A percentile compares a stretch with the other conserved stretches of the same genome.
phyloP scores from a whole-genome alignment of 2,797 vertebrate species.

The Falco novaeseelandiae region DNA sequence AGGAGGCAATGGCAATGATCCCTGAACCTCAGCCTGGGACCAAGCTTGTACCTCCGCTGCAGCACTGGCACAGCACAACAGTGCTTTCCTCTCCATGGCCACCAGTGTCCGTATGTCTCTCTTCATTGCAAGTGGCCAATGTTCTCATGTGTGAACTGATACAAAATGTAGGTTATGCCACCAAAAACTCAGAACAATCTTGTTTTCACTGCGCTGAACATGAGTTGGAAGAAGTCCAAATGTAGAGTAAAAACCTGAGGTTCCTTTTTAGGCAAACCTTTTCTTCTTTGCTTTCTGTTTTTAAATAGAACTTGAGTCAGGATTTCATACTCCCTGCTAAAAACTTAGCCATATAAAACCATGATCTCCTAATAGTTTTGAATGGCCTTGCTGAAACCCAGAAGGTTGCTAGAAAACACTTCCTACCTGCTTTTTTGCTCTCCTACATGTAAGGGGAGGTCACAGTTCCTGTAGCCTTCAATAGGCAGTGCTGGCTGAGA shows the following conservation, averaged over 20 bases:
- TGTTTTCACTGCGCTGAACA: background rate
- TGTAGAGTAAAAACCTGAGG: background rate
- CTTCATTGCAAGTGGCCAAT: background rate
- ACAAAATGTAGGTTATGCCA: background rate
- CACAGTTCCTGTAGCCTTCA: background rate
- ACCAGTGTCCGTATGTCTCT: fast-evolving
- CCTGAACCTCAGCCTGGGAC: background rate
- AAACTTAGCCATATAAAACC: background rate
- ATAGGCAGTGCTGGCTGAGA: background rate
- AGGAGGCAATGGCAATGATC: background rate
- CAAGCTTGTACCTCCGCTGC: background rate
- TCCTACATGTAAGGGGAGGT: background rate
- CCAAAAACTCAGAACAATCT: background rate
- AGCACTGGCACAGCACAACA: background rate
- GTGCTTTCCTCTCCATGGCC: fast-evolving
- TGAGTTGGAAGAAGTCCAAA: background rate
- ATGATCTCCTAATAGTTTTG: background rate
- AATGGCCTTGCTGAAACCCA: background rate
- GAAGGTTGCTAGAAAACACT: background rate
- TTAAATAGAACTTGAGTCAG: background rate
- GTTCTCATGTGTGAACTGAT: background rate
- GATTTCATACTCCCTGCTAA: background rate
- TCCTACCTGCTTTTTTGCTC: background rate
- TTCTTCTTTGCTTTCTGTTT: background rate
- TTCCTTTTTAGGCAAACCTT: background rate